Conservation (phyloP, 2,888 invertebrate genomes). For the Drosophila nr. perissopoda region DNA sequence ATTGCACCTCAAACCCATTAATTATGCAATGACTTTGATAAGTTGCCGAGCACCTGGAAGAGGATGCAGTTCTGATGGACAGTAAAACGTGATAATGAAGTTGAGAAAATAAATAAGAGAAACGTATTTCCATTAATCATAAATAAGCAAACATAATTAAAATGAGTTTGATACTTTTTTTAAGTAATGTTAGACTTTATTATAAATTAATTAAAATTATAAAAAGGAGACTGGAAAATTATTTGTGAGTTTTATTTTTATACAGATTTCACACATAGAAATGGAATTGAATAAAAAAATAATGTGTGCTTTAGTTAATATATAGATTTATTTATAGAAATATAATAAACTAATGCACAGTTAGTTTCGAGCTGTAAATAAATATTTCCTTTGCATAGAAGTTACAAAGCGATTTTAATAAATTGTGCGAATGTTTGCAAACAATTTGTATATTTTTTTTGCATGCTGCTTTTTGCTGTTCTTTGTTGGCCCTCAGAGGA, state of each 20-base stretch:
- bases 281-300: not conserved
- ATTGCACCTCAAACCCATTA: conserved; percentile 16
- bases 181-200: not conserved
- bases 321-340: not conserved
- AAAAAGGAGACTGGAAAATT: not conserved
- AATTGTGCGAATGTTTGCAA: conserved; percentile 44
- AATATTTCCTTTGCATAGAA: conserved; percentile 25
- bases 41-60: conserved; percentile 4
- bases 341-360: not conserved
- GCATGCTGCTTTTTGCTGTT: conserved; percentile 11
- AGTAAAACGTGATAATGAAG: not conserved
- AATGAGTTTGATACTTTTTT: not conserved
- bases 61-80: conserved; percentile 5
- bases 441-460: conserved; percentile 17
- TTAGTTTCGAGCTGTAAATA: not conserved
- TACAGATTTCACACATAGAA: not conserved
- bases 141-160: not conserved
- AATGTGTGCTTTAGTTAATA: not conserved
- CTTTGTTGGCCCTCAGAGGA: conserved; percentile 30
- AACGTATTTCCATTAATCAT: not conserved
- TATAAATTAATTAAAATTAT: not conserved
- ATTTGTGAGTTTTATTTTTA: not conserved
- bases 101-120: not conserved
- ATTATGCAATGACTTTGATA: conserved; percentile 2
- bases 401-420: conserved; percentile 39